Conservation (phyloP, 1,140 invertebrate genomes). For the Philopotamus ludificatus region DNA sequence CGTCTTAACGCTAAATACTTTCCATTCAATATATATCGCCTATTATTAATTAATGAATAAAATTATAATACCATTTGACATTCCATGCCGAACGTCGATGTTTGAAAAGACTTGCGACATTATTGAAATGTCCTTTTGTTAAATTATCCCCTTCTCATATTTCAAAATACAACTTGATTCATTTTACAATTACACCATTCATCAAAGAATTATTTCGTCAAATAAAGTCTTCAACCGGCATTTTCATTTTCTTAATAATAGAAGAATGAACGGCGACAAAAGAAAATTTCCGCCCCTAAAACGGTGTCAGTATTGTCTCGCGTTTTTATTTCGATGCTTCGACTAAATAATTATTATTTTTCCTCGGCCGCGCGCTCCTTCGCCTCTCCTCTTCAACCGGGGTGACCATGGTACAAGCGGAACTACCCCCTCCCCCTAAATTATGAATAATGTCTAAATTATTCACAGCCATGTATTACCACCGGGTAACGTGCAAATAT, state of each 20-base stretch:
- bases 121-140: too few relatives aligned
- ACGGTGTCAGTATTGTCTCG: not conserved
- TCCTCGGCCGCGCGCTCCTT: not conserved
- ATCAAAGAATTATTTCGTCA: too few relatives aligned
- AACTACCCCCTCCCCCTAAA: slow-evolving; percentile 2
- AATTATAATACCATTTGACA: too few relatives aligned
- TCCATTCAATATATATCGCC: too few relatives aligned
- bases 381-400: not conserved
- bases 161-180: too few relatives aligned
- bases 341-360: not conserved
- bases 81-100: too few relatives aligned
- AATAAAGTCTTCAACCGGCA: too few relatives aligned
- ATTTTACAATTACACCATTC: too few relatives aligned
- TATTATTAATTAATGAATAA: too few relatives aligned
- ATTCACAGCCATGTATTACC: slow-evolving; percentile 15
- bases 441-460: slow-evolving; percentile 34
- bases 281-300: not conserved
- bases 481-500: slow-evolving; percentile 1
- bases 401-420: not conserved
- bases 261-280: not conserved
- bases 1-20: too few relatives aligned
- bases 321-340: slow-evolving; percentile 2
- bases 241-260: not conserved
- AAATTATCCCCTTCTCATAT: too few relatives aligned
- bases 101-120: too few relatives aligned